Evolutionary conservation across 2,797 vertebrate genomes (phyloP), one percentile per base, ranked within the genome.

Genomic region (Brachyalestes nurse): DNA sequence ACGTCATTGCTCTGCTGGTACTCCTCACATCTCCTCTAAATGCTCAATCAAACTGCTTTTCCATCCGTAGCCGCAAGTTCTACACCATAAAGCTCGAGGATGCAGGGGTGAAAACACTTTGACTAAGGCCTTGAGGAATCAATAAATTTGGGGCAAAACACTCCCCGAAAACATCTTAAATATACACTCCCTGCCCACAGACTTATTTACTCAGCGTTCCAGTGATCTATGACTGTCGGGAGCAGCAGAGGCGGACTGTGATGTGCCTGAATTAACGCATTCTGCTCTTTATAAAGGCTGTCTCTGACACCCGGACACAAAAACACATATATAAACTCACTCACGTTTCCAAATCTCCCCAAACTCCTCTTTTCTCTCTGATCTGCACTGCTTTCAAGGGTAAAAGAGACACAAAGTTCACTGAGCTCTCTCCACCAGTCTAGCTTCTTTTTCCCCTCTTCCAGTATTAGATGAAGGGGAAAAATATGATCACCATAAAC

Each of bases 401-500:
- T 74, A 71, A 64, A 72, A 72, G 28, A 82, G 14, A 61, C 61
- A 61, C 51, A 3, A 49, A 53, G 72, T 74, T 74, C 67, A 45
- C 40, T 23, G 21, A 23, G 62, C 10, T 66, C 64, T 57, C 67
- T 47, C 40, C 14, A 42, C 3, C 58, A 61, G 21, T 62, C 40
- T 28, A 19, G 23, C 55, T 40, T 65, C 70, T 64, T 21, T 12
- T 14, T 42, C 5, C 23, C 9, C 64, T 81, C 66, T 62, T 23
- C 65, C 55, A 67, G 73, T 58, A 58, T 77, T 64, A 72, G 45
- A 81, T 74, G 75, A 79, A 64, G 62, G 72, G 34, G 77, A 93
- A 93, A 91, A 88, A 86, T 86, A 89, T 88, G 80, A 92, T 91
- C 87, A 89, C 91, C 94, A 95, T 95, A 96, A 96, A 96, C 95